Evolutionary conservation across 2,888 invertebrate genomes (phyloP), one percentile per base, ranked within the genome.

Genomic region (Eupithecia abbreviata): DNA sequence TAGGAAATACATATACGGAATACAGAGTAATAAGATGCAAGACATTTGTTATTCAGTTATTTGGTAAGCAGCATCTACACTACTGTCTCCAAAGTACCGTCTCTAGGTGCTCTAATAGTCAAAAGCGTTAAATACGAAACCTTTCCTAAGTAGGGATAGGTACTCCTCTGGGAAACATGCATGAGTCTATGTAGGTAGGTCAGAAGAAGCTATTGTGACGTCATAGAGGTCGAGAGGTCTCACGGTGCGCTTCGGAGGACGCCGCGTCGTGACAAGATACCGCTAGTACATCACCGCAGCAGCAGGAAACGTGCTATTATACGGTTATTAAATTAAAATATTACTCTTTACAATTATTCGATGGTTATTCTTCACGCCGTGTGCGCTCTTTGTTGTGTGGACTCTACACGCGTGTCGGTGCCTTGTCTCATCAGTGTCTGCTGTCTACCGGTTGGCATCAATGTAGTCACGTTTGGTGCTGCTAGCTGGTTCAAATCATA

Each of bases 191-290:
- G 3, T 43, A 45, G 45, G n/a, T 43, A 68, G 67, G 45, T 43
- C 30, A 62, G 4, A n/a, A 49, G 69, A 47, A 69, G 18, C 47
- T 85, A 88, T 76, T 78, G 78, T 92, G 92, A 90, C 92, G 92
- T 91, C 90, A 92, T 75, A 87, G 88, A 92, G 92, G 92, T 85
- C 85, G 80, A 82, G 81, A 82, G 82, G 81, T 84, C 84, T 87
- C 86, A 85, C 87, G 88, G 88, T 88, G 84, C 86, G 85, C 81
- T 83, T 76, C 77, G 84, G 89, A 91, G 91, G 92, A 89, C 90
- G 90, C 81, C 86, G 80, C 72, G 79, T 88, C 91, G 89, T 91
- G 92, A 90, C 90, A 87, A 84, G 91, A 88, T 79, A 86, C 84
- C 86, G 81, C 84, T 87, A 86, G 84, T 69, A 69, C 89, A 85